phyloP scores from a whole-genome alignment of 2,113 vertebrate genomes.

The Pterophyllum scalare region DNA sequence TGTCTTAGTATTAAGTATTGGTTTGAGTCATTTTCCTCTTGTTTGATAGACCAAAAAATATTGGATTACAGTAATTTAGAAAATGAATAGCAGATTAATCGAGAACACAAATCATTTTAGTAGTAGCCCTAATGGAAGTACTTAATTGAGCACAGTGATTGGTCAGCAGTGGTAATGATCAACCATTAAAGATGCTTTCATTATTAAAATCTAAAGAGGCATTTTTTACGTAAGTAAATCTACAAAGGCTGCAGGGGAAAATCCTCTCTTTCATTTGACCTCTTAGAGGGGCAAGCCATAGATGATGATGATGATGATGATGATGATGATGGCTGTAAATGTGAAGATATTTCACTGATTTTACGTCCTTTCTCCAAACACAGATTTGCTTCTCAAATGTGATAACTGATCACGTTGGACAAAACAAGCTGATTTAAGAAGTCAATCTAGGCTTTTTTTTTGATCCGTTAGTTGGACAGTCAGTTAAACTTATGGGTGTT shows the following conservation, averaged over 20 bases:
- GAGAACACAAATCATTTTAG: background rate
- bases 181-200: background rate
- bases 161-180: background rate
- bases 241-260: background rate
- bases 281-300: background rate
- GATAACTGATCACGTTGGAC: background rate
- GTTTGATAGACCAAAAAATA: background rate
- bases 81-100: background rate
- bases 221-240: background rate
- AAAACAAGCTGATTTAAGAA: background rate
- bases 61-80: background rate
- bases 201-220: background rate
- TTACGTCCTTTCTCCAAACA: background rate
- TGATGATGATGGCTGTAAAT: too few species aligned
- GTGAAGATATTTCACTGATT: background rate
- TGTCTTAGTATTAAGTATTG: background rate
- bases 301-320: background rate
- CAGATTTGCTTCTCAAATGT: background rate
- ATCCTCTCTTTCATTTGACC: background rate
- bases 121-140: background rate
- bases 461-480: background rate
- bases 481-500: background rate
- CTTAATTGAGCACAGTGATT: background rate
- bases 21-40: background rate
- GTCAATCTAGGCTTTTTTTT: background rate